phyloP scores from a whole-genome alignment of 2,888 invertebrate species.

The Pilophorus perplexus region DNA sequence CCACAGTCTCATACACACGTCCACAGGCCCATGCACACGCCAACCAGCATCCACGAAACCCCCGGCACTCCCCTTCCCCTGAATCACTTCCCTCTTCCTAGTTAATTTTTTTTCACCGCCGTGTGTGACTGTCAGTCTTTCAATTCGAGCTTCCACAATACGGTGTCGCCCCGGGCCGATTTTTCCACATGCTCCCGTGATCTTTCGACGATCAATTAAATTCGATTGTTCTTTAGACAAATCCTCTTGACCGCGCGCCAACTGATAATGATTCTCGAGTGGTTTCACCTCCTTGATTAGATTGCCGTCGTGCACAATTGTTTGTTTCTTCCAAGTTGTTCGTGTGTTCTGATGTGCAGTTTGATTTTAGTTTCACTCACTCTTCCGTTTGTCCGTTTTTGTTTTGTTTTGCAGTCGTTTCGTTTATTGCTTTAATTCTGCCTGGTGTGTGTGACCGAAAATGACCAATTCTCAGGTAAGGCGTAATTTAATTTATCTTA shows the following conservation, averaged over 20 bases:
- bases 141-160: too few relatives aligned
- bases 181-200: background rate
- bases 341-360: conserved; percentile 17
- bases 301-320: background rate
- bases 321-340: background rate
- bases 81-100: conserved; percentile 9
- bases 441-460: background rate
- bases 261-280: conserved; percentile 12
- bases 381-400: conserved; percentile 12
- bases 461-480: conserved; percentile 38
- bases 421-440: conserved; percentile 10
- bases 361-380: background rate
- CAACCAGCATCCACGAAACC: conserved; percentile 5
- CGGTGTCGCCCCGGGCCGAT: background rate
- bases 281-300: background rate
- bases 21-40: too few relatives aligned
- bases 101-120: background rate
- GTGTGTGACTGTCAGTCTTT: background rate
- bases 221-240: background rate
- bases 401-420: conserved; percentile 27
- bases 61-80: background rate
- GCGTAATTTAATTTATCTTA: background rate
- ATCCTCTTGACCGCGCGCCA: conserved; percentile 6
- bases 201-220: background rate
- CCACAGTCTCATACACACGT: too few relatives aligned